A percentile compares a stretch with the other conserved stretches of the same genome.
phyloP scores from a whole-genome alignment of 2,113 vertebrate genomes.

The Sciurus niger region DNA sequence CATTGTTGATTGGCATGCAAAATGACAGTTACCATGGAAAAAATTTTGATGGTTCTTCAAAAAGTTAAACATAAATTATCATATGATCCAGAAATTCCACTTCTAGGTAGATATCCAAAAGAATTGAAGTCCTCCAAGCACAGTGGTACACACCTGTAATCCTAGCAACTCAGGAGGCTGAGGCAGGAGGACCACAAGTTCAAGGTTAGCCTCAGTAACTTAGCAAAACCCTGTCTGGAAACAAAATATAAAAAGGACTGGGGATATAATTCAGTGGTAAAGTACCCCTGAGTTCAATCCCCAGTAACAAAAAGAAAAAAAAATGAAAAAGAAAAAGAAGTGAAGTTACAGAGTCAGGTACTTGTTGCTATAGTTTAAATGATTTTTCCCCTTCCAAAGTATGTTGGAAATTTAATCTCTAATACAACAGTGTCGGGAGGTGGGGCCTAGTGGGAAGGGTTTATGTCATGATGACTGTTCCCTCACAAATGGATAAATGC shows the following conservation, averaged over 20 bases:
- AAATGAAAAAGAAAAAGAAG: no score
- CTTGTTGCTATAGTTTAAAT: background rate
- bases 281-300: no score
- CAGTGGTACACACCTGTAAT: no score
- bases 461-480: background rate
- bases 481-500: background rate
- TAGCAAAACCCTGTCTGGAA: no score
- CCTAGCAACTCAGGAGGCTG: no score
- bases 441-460: background rate
- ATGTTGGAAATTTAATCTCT: background rate
- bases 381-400: background rate
- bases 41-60: background rate
- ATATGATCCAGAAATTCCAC: background rate
- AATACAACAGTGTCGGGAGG: background rate
- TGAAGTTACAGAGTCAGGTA: background rate
- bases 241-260: no score
- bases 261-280: no score
- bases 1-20: background rate
- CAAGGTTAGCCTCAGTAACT: no score
- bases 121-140: background rate
- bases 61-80: background rate
- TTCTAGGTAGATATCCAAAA: background rate
- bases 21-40: background rate
- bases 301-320: no score
- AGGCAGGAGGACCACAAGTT: no score